phyloP scores from a whole-genome alignment of 1,140 invertebrate genomes.

The Popillia japonica region DNA sequence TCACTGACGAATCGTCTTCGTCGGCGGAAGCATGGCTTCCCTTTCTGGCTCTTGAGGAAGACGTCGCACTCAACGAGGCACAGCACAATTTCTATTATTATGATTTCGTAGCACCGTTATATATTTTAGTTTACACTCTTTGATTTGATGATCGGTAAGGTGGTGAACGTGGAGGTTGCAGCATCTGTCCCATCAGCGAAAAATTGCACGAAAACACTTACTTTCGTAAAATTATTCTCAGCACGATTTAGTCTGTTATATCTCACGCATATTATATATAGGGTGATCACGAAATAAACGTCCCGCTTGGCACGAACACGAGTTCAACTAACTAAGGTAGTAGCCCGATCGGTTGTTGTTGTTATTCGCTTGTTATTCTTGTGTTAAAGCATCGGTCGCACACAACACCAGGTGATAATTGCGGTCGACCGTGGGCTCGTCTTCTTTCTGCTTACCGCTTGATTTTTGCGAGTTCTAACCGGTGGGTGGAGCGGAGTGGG shows the following conservation, averaged over 20 bases:
- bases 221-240: too few relatives aligned
- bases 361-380: slow-evolving; percentile 2
- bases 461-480: slow-evolving; percentile 66
- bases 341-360: slow-evolving; percentile 20
- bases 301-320: slow-evolving; percentile 43
- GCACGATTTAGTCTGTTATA: too few relatives aligned
- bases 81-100: slow-evolving; percentile 45
- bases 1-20: slow-evolving; percentile 55
- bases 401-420: slow-evolving; percentile 59
- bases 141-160: too few relatives aligned
- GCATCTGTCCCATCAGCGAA: too few relatives aligned
- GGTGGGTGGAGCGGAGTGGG: slow-evolving; percentile 60
- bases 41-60: background rate
- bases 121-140: too few relatives aligned
- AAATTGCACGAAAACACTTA: too few relatives aligned
- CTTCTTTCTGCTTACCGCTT: slow-evolving; percentile 61
- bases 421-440: slow-evolving; percentile 52
- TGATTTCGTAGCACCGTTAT: too few relatives aligned
- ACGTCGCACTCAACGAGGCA: slow-evolving; percentile 3
- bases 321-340: slow-evolving; percentile 41
- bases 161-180: too few relatives aligned
- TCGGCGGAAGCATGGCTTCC: slow-evolving; percentile 58
- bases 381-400: slow-evolving; percentile 40
- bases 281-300: slow-evolving; percentile 12
- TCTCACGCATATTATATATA: background rate